Evolutionary conservation across 1,140 invertebrate genomes (phyloP), one percentile per base, ranked within the genome.

Genomic region (Anoplophora glabripennis): DNA sequence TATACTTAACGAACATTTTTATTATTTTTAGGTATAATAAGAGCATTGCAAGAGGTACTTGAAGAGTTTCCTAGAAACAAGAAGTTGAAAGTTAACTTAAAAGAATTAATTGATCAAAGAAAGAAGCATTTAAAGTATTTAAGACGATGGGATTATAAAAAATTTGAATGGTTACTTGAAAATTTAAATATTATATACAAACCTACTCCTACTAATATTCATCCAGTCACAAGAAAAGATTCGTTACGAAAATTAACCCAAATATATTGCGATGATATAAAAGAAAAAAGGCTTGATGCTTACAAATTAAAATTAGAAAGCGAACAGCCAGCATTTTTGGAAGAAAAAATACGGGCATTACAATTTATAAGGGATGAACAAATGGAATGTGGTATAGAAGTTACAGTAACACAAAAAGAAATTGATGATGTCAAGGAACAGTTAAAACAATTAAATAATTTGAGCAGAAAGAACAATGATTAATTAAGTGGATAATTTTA

Each of bases 81-180:
- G 57, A 66, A 61, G 53, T 64, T 75, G 3, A 87, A 84, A 75
- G 75, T 78, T 5, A 65, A 65, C 33, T 77, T 89, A 17, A 86
- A 89, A 69, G 86, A 90, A 73, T 68, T 85, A 3, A 93, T 94
- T 48, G 87, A 89, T 17, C 86, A 83, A 70, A 80, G 92, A 45
- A 89, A 86, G 66, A 90, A 88, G 69, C 76, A 80, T 33, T 71
- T 95, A 3, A 88, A 83, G 65, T 76, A 77, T 53, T 72, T 94
- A 15, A 76, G 90, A 33, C 76, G 77, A 36, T 82, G 81, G 77
- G 92, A 95, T 73, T 93, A 93, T 72, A 87, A 86, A 64, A 83
- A 86, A 44, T 95, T 90, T 74, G 89, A 93, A 74, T 94, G 90
- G 89, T 65, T 94, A n/a, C 68, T 94, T 7, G 88, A 93, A 65